Conservation (phyloP, 1,140 invertebrate species). For the Bombus fervidus region DNA sequence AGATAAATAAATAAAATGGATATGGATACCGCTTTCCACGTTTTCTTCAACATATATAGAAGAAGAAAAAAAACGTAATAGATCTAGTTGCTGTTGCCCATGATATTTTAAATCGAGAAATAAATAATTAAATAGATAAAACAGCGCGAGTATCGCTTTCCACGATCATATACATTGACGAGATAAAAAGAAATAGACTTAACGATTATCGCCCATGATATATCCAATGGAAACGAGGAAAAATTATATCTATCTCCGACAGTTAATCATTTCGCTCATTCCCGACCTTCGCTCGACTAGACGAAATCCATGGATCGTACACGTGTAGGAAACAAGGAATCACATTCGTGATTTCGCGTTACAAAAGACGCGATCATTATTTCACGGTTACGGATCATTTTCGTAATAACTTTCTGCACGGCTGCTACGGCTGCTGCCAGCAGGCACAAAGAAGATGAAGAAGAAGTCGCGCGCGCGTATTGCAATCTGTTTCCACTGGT, state of each 20-base stretch:
- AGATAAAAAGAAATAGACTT: neutral
- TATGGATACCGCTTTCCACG: neutral
- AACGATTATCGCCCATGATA: neutral
- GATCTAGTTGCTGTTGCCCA: neutral
- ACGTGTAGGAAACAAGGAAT: neutral
- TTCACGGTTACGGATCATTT: neutral
- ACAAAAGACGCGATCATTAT: slow-evolving; percentile 20
- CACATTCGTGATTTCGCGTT: neutral
- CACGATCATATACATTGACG: neutral
- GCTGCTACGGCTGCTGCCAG: neutral
- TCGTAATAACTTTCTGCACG: neutral
- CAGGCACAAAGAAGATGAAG: neutral
- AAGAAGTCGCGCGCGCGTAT: neutral
- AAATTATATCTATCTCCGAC: slow-evolving; percentile 43
- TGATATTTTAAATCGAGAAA: slow-evolving; percentile 1
- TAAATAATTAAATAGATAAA: neutral
- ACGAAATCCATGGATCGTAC: neutral
- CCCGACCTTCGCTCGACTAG: neutral
- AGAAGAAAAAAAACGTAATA: neutral
- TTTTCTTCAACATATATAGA: neutral
- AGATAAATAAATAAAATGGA: neutral
- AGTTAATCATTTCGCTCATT: slow-evolving; percentile 28
- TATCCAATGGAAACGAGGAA: neutral
- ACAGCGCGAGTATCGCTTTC: neutral
- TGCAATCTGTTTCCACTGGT: slow-evolving; percentile 7